A percentile compares a stretch with the other conserved stretches of the same genome.
These are phyloP conservation scores for Psephotus haematonotus DNA, from an alignment of 2,113 vertebrate species.

Conservation along the genomic window DNA sequence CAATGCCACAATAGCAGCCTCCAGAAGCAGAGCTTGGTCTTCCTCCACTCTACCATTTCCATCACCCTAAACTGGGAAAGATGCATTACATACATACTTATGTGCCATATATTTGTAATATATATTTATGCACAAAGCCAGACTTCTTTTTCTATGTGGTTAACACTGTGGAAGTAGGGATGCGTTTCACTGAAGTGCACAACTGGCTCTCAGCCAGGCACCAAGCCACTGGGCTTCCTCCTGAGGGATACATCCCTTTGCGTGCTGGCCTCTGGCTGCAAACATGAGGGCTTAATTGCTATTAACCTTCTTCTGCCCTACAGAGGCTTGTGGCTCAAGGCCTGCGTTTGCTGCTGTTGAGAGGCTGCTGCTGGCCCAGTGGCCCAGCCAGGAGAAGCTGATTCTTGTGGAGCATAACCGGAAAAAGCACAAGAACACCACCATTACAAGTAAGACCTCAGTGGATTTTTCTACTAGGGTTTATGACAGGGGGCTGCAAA, in stretches of 20 bases:
- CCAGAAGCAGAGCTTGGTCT: background rate
- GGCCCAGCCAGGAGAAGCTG: slow-evolving; percentile 71
- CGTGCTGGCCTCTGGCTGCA: fast-evolving
- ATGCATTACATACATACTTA: background rate
- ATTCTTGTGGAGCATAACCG: slow-evolving; percentile 60
- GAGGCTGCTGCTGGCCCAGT: slow-evolving; percentile 56
- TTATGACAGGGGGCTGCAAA: background rate
- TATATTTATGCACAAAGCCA: background rate
- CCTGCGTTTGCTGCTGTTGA: slow-evolving; percentile 22
- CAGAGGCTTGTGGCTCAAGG: slow-evolving; percentile 41
- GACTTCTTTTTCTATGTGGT: background rate
- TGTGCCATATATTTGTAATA: background rate
- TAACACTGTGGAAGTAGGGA: background rate
- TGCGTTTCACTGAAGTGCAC: fast-evolving
- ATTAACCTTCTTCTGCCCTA: background rate
- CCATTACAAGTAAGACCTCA: slow-evolving; percentile 76
- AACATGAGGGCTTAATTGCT: background rate
- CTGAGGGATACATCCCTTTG: background rate
- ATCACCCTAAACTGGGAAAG: background rate
- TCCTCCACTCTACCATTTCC: background rate
- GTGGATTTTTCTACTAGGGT: background rate
- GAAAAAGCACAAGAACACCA: slow-evolving; percentile 70
- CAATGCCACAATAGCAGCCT: background rate
- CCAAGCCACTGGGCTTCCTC: no score
- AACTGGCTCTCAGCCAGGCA: background rate